Evolutionary conservation across 2,888 invertebrate species (phyloP).

Genomic region (Heliconius hortense): DNA sequence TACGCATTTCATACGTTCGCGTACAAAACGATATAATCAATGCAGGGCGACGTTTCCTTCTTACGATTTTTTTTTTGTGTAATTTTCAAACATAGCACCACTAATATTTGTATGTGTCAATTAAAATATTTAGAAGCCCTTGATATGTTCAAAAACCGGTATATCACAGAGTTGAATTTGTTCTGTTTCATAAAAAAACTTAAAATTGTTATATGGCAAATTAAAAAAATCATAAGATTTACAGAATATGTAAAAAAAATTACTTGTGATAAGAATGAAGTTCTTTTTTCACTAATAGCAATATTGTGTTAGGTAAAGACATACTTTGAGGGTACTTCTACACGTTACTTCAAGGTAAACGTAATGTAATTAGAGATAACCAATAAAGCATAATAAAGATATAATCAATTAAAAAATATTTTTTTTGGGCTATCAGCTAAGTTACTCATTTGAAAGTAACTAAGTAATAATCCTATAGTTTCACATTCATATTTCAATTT

Average conservation of each 20-base stretch:
- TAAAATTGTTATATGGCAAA: slow-evolving; percentile 3
- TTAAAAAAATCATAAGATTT: slow-evolving; percentile 8
- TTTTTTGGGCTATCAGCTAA: slow-evolving; percentile 21
- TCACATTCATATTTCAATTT: slow-evolving; percentile 1
- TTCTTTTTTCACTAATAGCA: background rate
- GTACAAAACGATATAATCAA: slow-evolving; percentile 71
- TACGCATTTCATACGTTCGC: slow-evolving; percentile 66
- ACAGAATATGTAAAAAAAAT: slow-evolving; percentile 16
- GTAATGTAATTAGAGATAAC: background rate
- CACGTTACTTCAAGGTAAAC: background rate
- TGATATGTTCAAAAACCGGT: slow-evolving; percentile 33
- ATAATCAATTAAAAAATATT: slow-evolving; percentile 2
- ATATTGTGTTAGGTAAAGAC: background rate
- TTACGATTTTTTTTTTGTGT: slow-evolving; percentile 11
- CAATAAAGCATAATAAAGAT: background rate
- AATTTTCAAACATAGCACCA: slow-evolving; percentile 44
- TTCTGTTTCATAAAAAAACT: slow-evolving; percentile 23
- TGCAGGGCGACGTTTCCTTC: slow-evolving; percentile 55
- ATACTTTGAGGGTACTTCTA: background rate
- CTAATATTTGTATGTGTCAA: slow-evolving; percentile 24
- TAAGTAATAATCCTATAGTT: slow-evolving; percentile 18
- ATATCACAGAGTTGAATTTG: slow-evolving; percentile 38
- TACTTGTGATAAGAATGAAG: background rate
- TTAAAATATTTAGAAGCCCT: slow-evolving; percentile 36
- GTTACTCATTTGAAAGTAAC: slow-evolving; percentile 25